Evolutionary conservation across 2,113 vertebrate species (phyloP).

Genomic region (Hippopotamus amphibius): DNA sequence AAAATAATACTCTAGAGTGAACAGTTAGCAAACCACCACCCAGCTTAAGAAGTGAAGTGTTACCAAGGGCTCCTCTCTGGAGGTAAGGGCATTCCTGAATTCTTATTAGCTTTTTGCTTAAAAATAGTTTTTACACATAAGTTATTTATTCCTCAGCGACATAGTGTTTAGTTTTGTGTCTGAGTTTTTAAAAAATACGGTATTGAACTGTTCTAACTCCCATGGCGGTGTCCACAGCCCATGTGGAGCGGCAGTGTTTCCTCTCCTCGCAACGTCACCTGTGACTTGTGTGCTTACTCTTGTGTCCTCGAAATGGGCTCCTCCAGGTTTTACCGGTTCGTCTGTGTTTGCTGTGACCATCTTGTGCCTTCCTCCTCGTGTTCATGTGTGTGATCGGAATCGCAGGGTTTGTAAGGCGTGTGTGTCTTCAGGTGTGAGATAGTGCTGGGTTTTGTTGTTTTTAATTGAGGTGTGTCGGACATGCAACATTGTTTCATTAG

Average conservation of each 20-base stretch:
- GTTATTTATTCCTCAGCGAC: not conserved
- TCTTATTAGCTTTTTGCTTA: not conserved
- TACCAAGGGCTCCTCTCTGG: not conserved
- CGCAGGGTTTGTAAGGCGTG: not conserved
- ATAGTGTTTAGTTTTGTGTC: not conserved
- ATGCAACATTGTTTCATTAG: not conserved
- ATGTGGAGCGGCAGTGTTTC: too few relatives aligned
- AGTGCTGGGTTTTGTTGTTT: not conserved
- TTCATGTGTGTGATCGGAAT: not conserved
- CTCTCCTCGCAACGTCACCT: too few relatives aligned
- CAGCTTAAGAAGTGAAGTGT: not conserved
- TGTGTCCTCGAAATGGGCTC: not conserved
- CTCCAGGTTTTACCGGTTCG: not conserved
- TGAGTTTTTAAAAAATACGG: not conserved
- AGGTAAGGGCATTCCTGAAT: not conserved
- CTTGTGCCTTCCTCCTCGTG: not conserved
- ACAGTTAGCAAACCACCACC: not conserved
- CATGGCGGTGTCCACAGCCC: too few relatives aligned
- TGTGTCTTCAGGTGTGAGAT: not conserved
- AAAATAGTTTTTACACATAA: not conserved
- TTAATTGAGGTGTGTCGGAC: not conserved
- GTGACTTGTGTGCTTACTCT: not conserved
- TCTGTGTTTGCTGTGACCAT: not conserved
- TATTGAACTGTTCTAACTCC: not conserved
- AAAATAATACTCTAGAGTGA: not conserved